Evolutionary conservation across 2,797 vertebrate species (phyloP).

Genomic region (Rhadinocentrus ornatus): DNA sequence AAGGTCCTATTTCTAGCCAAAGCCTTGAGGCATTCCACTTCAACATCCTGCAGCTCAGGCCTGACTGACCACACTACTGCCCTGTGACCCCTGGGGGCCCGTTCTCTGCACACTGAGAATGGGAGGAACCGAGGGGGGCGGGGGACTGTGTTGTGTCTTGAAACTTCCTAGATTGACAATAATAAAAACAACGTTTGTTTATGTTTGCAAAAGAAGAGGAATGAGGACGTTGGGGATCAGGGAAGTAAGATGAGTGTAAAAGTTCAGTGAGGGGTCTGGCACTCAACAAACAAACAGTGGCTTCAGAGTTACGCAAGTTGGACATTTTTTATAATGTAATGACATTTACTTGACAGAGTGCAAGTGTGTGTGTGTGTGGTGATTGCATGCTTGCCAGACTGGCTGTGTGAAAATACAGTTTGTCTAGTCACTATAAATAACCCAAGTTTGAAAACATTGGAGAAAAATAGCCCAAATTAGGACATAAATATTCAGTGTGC

Average conservation of each 20-base stretch:
- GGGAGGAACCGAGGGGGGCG: slow-evolving; percentile 34
- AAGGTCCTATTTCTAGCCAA: slow-evolving; percentile 60
- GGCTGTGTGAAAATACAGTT: slow-evolving; percentile 52
- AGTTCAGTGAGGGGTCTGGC: slow-evolving; percentile 61
- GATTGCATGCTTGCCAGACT: slow-evolving; percentile 45
- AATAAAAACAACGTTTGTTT: slow-evolving; percentile 72
- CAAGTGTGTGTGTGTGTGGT: slow-evolving; percentile 29
- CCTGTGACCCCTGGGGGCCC: slow-evolving; percentile 46
- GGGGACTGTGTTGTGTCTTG: slow-evolving; percentile 36
- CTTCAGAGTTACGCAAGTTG: slow-evolving; percentile 48
- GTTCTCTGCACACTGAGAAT: slow-evolving; percentile 23
- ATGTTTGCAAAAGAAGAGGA: slow-evolving; percentile 62
- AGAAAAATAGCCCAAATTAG: slow-evolving; percentile 65
- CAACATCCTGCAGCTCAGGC: slow-evolving; percentile 67
- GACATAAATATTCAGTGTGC: slow-evolving; percentile 60
- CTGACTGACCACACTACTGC: slow-evolving; percentile 54
- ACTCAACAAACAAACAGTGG: slow-evolving; percentile 62
- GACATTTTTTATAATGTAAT: slow-evolving; percentile 49
- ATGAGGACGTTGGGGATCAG: slow-evolving; percentile 38
- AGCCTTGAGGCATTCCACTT: slow-evolving; percentile 50
- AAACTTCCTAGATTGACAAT: slow-evolving; percentile 63
- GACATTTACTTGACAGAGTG: slow-evolving; percentile 41
- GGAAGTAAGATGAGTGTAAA: slow-evolving; percentile 52
- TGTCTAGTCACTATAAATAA: slow-evolving; percentile 69
- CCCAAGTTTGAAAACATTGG: slow-evolving; percentile 54